Percentiles rank a stretch among this genome's conserved stretches.
Evolutionary conservation across 2,888 invertebrate species (phyloP).

Genomic region (Drosophila siamana): DNA sequence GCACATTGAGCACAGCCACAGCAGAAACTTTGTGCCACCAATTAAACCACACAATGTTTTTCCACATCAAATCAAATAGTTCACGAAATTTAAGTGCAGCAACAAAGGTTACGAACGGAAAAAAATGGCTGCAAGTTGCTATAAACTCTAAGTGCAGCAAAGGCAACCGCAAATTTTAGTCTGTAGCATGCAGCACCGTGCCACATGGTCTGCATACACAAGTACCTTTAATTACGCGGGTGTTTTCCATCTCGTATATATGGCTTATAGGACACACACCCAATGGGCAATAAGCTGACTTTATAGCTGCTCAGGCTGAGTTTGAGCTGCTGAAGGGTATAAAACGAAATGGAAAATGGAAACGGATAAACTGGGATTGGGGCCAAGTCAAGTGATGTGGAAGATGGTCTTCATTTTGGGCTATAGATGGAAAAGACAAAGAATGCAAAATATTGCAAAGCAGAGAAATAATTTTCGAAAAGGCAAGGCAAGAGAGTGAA

Average conservation of each 20-base stretch:
- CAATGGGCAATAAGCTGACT: neutral
- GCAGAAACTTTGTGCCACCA: constrained; percentile 37
- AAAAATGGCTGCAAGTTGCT: constrained; percentile 15
- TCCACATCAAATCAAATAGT: constrained; percentile 16
- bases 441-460: neutral
- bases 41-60: constrained; percentile 38
- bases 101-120: neutral
- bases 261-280: neutral
- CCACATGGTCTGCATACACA: constrained; percentile 34
- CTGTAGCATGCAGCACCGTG: constrained; percentile 26
- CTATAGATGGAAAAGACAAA: neutral
- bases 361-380: neutral
- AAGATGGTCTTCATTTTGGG: neutral
- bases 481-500: no score
- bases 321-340: neutral
- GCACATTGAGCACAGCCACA: constrained; percentile 8
- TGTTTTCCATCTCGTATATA: neutral
- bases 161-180: neutral
- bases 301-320: neutral
- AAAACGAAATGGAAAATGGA: neutral
- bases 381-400: neutral
- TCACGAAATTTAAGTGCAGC: neutral
- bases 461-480: neutral
- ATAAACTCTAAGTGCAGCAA: constrained; percentile 3
- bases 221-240: constrained; percentile 35